Percentiles rank a stretch among this genome's conserved stretches.
Conservation (phyloP, 2,113 vertebrate species). For the Marmota monax region DNA sequence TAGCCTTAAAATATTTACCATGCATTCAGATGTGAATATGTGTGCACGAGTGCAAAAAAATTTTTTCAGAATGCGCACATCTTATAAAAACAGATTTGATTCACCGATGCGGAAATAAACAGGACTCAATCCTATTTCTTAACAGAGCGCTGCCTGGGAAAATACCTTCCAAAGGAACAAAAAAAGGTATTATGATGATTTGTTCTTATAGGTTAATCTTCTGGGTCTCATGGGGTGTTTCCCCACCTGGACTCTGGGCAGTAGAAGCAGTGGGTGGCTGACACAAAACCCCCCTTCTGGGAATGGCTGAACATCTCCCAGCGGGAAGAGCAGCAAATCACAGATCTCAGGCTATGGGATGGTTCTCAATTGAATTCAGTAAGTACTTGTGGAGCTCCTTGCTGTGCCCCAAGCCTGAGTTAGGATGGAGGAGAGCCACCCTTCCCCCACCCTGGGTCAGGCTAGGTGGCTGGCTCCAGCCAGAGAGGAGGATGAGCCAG, state of each 20-base stretch:
- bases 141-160: slow-evolving; percentile 43
- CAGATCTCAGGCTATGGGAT: background rate
- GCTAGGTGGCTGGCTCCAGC: background rate
- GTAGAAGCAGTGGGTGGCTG: background rate
- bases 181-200: slow-evolving; percentile 36
- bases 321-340: slow-evolving; percentile 35
- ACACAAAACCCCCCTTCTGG: background rate
- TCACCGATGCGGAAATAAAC: slow-evolving; percentile 28
- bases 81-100: slow-evolving; percentile 47
- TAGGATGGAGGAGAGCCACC: background rate
- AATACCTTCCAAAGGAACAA: slow-evolving; percentile 75
- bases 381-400: slow-evolving; percentile 18
- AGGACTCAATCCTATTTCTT: slow-evolving; percentile 1
- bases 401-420: background rate
- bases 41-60: background rate
- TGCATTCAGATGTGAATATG: background rate
- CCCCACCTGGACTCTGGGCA: background rate
- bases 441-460: background rate
- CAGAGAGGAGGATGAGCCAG: background rate
- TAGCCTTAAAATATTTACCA: slow-evolving; percentile 47
- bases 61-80: background rate
- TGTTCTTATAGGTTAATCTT: slow-evolving; percentile 66
- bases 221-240: background rate
- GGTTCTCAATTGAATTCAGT: background rate
- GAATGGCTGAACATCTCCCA: background rate